Percentiles rank a stretch among this genome's conserved stretches.
Evolutionary conservation across 2,888 invertebrate genomes (phyloP).

Genomic region (Argyresthia albistria): DNA sequence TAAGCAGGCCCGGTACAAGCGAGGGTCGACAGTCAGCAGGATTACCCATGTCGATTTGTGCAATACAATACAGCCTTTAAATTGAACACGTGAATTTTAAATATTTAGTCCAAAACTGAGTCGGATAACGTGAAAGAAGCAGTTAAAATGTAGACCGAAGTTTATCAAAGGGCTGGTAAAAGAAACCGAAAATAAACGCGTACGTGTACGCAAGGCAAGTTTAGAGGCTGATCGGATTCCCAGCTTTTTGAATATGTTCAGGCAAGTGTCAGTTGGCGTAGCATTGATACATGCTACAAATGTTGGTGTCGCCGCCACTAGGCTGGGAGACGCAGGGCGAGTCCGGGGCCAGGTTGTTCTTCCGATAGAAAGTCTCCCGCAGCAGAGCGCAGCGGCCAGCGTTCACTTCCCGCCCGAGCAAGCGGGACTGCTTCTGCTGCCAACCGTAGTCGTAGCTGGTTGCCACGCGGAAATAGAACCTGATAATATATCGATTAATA

Average conservation of each 20-base stretch:
- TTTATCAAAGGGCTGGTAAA: too few relatives aligned
- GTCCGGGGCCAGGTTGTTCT: constrained; percentile 67
- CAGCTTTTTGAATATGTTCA: neutral
- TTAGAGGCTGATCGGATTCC: too few relatives aligned
- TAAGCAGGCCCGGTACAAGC: too few relatives aligned
- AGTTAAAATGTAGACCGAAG: too few relatives aligned
- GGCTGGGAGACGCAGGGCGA: constrained; percentile 69
- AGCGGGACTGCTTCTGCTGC: constrained; percentile 57
- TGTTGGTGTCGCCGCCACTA: constrained; percentile 39
- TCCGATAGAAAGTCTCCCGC: constrained; percentile 70
- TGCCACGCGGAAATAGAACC: constrained; percentile 64
- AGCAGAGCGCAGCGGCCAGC: constrained; percentile 65
- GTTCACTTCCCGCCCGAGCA: constrained; percentile 43
- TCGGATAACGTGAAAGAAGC: too few relatives aligned
- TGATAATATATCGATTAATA: constrained; percentile 14
- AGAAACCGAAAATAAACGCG: too few relatives aligned
- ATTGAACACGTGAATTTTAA: too few relatives aligned
- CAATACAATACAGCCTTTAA: too few relatives aligned
- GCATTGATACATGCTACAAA: constrained; percentile 56
- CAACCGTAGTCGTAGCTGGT: constrained; percentile 73
- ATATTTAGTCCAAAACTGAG: too few relatives aligned
- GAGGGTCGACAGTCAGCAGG: too few relatives aligned
- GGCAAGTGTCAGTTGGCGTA: constrained; percentile 19
- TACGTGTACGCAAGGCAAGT: too few relatives aligned
- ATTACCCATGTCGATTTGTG: too few relatives aligned